A percentile compares a stretch with the other conserved stretches of the same genome.
These are phyloP conservation scores for Horisme vitalbata DNA, from an alignment of 2,888 invertebrate genomes.

Conservation along the genomic window DNA sequence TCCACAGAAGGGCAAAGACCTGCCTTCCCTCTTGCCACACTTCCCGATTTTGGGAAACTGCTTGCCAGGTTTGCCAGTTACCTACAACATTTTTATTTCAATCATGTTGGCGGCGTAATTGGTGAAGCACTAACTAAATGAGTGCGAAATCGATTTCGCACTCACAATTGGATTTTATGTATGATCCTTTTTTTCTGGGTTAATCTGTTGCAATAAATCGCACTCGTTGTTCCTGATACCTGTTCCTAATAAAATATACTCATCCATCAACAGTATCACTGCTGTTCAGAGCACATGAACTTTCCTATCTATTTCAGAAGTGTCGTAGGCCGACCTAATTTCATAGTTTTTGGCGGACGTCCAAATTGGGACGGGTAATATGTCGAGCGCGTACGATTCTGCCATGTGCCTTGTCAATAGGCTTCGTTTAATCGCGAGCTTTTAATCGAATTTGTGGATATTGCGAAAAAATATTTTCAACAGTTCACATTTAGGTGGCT, in stretches of 20 bases:
- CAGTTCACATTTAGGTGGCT: constrained; percentile 8
- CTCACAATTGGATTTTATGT: too few species aligned
- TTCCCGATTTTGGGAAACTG: too few species aligned
- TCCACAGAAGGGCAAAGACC: too few species aligned
- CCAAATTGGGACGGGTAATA: constrained; percentile 64
- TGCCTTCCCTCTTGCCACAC: too few species aligned
- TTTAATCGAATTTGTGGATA: constrained; percentile 20
- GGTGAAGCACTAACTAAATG: too few species aligned
- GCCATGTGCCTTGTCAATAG: constrained; percentile 26
- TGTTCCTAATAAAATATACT: not conserved
- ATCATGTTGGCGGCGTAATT: too few species aligned
- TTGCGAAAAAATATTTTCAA: constrained; percentile 11
- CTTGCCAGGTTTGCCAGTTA: too few species aligned
- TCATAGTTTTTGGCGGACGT: constrained; percentile 55
- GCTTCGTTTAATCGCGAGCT: constrained; percentile 16
- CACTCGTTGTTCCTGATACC: too few species aligned
- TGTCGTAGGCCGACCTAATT: constrained; percentile 61
- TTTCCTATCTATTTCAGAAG: constrained; percentile 60
- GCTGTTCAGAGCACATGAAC: constrained; percentile 43
- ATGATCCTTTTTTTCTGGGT: too few species aligned
- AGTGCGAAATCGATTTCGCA: too few species aligned
- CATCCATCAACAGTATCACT: constrained; percentile 14
- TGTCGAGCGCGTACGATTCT: constrained; percentile 46
- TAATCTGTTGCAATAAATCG: too few species aligned
- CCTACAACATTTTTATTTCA: too few species aligned